Percentiles rank a stretch among this genome's conserved stretches.
These are phyloP conservation scores for Oreohelix idahoensis DNA, from an alignment of 1,140 invertebrate genomes.

Conservation along the genomic window DNA sequence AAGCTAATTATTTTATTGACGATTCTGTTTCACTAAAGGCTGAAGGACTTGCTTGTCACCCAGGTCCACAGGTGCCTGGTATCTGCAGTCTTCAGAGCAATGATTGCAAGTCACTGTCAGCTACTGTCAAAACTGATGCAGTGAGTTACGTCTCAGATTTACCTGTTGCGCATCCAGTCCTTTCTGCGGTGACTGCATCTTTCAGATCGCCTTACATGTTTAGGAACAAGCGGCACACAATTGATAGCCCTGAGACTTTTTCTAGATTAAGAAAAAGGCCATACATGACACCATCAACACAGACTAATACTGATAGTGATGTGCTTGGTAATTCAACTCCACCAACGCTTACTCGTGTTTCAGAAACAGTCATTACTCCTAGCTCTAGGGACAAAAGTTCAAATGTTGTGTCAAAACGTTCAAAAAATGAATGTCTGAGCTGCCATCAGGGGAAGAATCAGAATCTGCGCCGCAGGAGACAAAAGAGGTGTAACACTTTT, in stretches of 20 bases:
- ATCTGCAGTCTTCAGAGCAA: not conserved
- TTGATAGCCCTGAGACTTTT: constrained; percentile 40
- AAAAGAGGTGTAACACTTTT: constrained; percentile 14
- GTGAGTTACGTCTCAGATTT: not conserved
- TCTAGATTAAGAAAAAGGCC: constrained; percentile 15
- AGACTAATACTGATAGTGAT: not conserved
- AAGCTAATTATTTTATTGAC: no score
- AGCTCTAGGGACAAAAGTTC: not conserved
- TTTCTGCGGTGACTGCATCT: not conserved
- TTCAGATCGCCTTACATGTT: no score
- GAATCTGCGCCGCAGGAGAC: not conserved
- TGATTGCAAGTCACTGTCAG: not conserved
- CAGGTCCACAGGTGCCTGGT: not conserved
- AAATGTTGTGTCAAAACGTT: not conserved
- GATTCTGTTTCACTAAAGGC: not conserved
- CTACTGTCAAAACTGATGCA: not conserved
- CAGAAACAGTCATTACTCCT: constrained; percentile 9
- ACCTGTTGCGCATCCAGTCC: not conserved
- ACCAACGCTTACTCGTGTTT: not conserved
- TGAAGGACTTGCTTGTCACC: not conserved
- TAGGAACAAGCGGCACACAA: constrained; percentile 37
- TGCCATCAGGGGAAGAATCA: no score
- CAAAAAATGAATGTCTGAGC: not conserved
- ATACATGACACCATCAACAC: not conserved
- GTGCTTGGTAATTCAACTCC: not conserved